A percentile compares a stretch with the other conserved stretches of the same genome.
phyloP scores from a whole-genome alignment of 1,140 invertebrate genomes.

The Trichonephila inaurata region DNA sequence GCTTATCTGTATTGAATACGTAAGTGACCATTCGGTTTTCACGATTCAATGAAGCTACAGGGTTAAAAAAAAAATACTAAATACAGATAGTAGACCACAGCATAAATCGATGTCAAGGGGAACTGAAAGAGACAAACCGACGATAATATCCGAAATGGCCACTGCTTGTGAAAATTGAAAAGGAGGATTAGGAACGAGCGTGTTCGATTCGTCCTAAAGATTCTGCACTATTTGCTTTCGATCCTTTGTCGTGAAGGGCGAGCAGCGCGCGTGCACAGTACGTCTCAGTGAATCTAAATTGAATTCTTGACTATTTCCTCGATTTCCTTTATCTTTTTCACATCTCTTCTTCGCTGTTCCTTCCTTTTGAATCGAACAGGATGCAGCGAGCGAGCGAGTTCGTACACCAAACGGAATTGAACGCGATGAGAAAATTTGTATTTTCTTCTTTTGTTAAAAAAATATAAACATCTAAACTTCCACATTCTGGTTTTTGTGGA shows the following conservation, averaged over 20 bases:
- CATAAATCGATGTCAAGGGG: background rate
- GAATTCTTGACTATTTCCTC: slow-evolving; percentile 5
- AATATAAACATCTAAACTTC: too few species aligned
- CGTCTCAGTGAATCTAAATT: slow-evolving; percentile 6
- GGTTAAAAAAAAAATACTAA: too few species aligned
- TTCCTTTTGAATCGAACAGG: background rate
- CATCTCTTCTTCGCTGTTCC: background rate
- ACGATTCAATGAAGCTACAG: too few species aligned
- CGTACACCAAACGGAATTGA: too few species aligned
- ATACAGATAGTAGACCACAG: background rate
- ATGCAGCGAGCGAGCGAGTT: background rate
- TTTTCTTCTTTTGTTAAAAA: too few species aligned
- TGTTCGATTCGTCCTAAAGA: background rate
- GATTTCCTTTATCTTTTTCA: background rate
- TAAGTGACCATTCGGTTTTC: too few species aligned
- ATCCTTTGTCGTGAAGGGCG: background rate
- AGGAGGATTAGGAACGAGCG: background rate
- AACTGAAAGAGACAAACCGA: background rate
- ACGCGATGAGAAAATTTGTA: too few species aligned
- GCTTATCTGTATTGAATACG: too few species aligned
- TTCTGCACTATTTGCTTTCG: slow-evolving; percentile 1
- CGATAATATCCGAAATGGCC: background rate
- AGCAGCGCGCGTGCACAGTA: background rate
- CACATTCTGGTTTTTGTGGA: too few species aligned
- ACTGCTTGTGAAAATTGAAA: background rate